phyloP scores from a whole-genome alignment of 2,888 invertebrate genomes.

The Xestia ashworthii region DNA sequence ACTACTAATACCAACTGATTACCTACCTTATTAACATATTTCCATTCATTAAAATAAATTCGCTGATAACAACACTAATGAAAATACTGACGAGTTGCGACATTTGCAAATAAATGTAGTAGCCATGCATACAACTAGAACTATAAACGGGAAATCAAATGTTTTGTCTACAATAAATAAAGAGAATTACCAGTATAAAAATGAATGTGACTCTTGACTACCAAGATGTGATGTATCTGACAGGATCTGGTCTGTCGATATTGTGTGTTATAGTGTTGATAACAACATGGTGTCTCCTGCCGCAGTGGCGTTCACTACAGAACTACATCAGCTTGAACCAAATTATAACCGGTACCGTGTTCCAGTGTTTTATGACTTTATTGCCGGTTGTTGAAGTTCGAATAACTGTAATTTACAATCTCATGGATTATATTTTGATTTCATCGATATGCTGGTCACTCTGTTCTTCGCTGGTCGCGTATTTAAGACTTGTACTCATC shows the following conservation, averaged over 20 bases:
- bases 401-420: fast-evolving
- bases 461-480: conserved; percentile 42
- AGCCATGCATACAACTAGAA: background rate
- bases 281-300: conserved; percentile 46
- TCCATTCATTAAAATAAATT: conserved; percentile 1
- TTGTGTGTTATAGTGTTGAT: conserved; percentile 45
- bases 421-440: conserved; percentile 16
- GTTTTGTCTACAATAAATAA: background rate
- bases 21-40: conserved; percentile 10
- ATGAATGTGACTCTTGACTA: conserved; percentile 15
- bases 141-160: background rate
- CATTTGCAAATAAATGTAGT: conserved; percentile 6
- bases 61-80: background rate
- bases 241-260: conserved; percentile 30
- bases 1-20: background rate
- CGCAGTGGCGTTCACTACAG: conserved; percentile 49
- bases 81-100: background rate
- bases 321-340: conserved; percentile 53
- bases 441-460: conserved; percentile 50
- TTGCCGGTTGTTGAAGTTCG: background rate
- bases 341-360: conserved; percentile 27
- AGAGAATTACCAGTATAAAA: background rate
- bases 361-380: background rate
- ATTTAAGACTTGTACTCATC: conserved; percentile 43
- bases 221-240: conserved; percentile 5